phyloP scores from a whole-genome alignment of 2,113 vertebrate species.

The Stigmatopora argus region DNA sequence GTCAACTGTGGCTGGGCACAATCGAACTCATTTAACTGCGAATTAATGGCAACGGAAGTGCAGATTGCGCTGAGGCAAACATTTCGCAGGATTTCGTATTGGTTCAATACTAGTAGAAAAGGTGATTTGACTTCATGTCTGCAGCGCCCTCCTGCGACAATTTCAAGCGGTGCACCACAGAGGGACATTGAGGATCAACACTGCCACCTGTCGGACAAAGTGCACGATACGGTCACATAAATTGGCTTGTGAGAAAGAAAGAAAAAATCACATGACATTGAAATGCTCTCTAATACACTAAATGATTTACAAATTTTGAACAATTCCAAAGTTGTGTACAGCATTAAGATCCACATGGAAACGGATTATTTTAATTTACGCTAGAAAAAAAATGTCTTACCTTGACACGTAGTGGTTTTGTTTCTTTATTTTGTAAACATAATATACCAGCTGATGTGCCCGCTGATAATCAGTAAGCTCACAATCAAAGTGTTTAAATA shows the following conservation, averaged over 20 bases:
- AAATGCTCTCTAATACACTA: no score
- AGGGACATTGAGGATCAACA: background rate
- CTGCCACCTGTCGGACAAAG: background rate
- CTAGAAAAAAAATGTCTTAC: background rate
- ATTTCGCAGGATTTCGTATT: background rate
- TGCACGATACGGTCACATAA: background rate
- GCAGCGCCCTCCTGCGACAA: background rate
- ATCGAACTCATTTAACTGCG: background rate
- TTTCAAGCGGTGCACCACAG: no score
- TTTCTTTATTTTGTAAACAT: slow-evolving; percentile 8
- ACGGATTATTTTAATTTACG: no score
- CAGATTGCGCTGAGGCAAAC: background rate
- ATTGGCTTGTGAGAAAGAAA: background rate
- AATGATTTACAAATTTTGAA: no score
- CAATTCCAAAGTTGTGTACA: no score
- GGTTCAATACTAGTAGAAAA: background rate
- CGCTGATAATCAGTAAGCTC: slow-evolving; percentile 12
- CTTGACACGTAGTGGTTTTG: background rate
- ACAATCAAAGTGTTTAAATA: slow-evolving; percentile 81
- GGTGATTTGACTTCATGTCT: background rate
- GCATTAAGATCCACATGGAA: no score
- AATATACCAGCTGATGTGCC: background rate
- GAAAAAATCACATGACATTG: no score
- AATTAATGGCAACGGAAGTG: background rate
- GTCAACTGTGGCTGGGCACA: background rate